A percentile compares a stretch with the other conserved stretches of the same genome.
Conservation (phyloP, 2,797 vertebrate genomes). For the Myiotriccus ornatus region DNA sequence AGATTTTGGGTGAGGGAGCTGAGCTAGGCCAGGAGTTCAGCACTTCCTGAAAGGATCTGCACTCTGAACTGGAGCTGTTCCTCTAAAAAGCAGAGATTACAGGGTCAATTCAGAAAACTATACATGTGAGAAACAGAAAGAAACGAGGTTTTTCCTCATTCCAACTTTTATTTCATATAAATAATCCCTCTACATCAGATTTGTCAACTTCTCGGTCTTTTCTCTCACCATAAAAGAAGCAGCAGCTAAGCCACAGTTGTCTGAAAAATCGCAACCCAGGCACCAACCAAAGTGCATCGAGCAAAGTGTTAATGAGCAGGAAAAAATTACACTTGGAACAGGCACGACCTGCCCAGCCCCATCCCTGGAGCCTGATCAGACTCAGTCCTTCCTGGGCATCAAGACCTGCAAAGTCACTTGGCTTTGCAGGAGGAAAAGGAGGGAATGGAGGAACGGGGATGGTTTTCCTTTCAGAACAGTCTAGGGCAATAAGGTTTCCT, state of each 20-base stretch:
- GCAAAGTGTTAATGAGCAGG: constrained; percentile 23
- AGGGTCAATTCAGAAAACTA: background rate
- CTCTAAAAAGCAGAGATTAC: background rate
- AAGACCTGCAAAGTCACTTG: background rate
- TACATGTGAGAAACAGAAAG: background rate
- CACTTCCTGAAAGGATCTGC: background rate
- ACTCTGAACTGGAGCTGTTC: background rate
- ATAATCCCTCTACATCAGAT: constrained; percentile 23
- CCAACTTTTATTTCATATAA: constrained; percentile 62
- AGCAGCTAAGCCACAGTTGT: background rate
- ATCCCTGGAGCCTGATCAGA: background rate
- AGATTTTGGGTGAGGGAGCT: background rate
- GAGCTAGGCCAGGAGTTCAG: background rate
- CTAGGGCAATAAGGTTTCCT: background rate
- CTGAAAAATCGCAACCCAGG: constrained; percentile 18
- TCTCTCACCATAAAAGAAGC: background rate
- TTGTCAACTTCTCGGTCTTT: background rate
- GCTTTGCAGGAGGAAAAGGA: background rate
- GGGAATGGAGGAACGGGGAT: background rate
- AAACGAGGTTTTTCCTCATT: background rate
- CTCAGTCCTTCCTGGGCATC: background rate
- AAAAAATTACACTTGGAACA: background rate
- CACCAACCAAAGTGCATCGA: constrained; percentile 26
- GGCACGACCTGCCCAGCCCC: background rate
- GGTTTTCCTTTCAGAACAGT: background rate